Percentiles rank a stretch among this genome's conserved stretches.
phyloP scores from a whole-genome alignment of 2,113 vertebrate genomes.

The Equus przewalskii region DNA sequence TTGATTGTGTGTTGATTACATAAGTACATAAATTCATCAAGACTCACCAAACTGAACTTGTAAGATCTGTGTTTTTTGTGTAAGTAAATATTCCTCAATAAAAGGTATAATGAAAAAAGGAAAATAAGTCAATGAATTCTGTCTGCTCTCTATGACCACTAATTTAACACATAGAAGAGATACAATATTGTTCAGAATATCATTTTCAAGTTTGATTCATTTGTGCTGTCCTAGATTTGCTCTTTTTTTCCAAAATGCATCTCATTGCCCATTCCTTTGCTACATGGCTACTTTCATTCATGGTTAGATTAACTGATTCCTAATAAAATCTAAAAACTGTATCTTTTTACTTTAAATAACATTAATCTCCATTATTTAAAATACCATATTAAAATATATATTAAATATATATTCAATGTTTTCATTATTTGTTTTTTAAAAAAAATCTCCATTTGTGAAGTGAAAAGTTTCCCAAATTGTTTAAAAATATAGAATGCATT shows the following conservation, averaged over 20 bases:
- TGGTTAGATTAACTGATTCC: neutral
- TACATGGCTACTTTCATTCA: neutral
- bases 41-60: neutral
- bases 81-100: neutral
- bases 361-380: neutral
- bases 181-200: neutral
- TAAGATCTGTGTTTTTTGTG: neutral
- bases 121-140: neutral
- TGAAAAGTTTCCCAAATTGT: neutral
- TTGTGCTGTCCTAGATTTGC: neutral
- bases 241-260: neutral
- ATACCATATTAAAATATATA: neutral
- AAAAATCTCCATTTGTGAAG: neutral
- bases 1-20: neutral
- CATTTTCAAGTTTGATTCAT: slow-evolving; percentile 26
- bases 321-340: neutral
- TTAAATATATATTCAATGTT: neutral
- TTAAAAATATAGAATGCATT: neutral
- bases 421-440: neutral
- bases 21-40: neutral
- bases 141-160: neutral
- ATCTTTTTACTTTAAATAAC: neutral
- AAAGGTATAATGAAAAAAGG: neutral
- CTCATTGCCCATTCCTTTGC: neutral
- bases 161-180: neutral